Base-by-base conservation (phyloP, 2,888 invertebrate genomes). In the Aromia moschata region DNA sequence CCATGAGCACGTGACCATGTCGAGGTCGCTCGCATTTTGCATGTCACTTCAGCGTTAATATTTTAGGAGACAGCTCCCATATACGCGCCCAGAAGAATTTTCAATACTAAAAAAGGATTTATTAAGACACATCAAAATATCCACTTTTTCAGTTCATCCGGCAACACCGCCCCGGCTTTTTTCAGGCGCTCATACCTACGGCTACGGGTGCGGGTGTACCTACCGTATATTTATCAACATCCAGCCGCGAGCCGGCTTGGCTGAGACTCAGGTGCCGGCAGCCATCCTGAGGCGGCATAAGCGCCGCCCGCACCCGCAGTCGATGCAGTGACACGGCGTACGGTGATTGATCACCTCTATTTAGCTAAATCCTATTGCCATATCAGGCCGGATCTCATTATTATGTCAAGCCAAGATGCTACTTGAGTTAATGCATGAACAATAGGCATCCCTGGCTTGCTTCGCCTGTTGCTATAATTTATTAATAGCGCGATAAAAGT, bases 401-500 rank as follows among this genome's bases (percentile, higher is more conserved):
- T 79, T 80, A 80, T 79, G 80, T 80, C 80, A 80, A 76, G 77
- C 77, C 80, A 80, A 80, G 79, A 80, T 80, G 80, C 78, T 79
- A 79, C 80, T 78, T 79, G 76, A 79, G 79, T 80, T 80, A 79
- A 80, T 79, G 78, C 78, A 77, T 77, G 79, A 79, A 78, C 78
- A 79, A 78, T 78, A 78, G 79, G 77, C 77, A 73, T 73, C 70
- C n/a, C 74, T 73, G 72, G 73, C 73, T 72, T 74, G 73, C 74
- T 72, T 73, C 77, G 80, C 79, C 79, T 80, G 79, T 80, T 80
- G 80, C 80, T 78, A 79, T 80, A 81, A 81, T 80, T 80, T 80
- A 81, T 81, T 81, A 81, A 81, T 80, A 77, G 79, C 77, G 77
- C 77, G 79, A 80, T 80, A 81, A 80, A 80, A 80, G 79, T 80